A percentile compares a stretch with the other conserved stretches of the same genome.
Conservation (phyloP, 2,113 vertebrate species). For the Gallinago undulata region DNA sequence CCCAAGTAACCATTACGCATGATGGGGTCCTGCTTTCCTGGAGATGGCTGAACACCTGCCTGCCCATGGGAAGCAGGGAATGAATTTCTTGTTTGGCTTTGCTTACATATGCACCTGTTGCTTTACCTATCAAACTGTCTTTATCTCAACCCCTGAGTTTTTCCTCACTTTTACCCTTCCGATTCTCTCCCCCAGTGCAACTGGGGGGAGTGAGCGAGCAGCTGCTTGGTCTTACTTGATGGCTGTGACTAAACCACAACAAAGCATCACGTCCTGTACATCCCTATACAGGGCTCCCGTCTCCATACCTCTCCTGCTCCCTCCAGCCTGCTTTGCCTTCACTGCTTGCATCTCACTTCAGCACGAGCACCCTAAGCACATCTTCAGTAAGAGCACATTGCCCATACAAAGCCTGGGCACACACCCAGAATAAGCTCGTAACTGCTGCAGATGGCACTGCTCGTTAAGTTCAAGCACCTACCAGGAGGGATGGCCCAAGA, state of each 20-base stretch:
- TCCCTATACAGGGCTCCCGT: background rate
- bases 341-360: background rate
- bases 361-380: rapidly evolving
- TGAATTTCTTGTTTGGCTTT: background rate
- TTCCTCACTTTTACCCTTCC: background rate
- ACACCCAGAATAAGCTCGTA: background rate
- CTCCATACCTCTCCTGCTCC: background rate
- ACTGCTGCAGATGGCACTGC: background rate
- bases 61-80: background rate
- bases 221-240: background rate
- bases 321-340: background rate
- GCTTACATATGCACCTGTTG: background rate
- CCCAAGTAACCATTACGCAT: background rate
- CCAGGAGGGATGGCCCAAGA: background rate
- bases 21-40: background rate
- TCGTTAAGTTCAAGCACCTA: background rate
- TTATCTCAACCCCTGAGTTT: background rate
- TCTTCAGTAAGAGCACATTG: background rate
- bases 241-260: background rate
- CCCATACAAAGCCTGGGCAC: background rate
- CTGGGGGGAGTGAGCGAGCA: background rate
- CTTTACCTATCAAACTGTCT: background rate
- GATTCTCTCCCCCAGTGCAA: background rate
- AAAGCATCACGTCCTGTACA: rapidly evolving
- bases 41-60: background rate